Conservation (phyloP, 2,888 invertebrate species). For the Synanthedon myopaeformis region DNA sequence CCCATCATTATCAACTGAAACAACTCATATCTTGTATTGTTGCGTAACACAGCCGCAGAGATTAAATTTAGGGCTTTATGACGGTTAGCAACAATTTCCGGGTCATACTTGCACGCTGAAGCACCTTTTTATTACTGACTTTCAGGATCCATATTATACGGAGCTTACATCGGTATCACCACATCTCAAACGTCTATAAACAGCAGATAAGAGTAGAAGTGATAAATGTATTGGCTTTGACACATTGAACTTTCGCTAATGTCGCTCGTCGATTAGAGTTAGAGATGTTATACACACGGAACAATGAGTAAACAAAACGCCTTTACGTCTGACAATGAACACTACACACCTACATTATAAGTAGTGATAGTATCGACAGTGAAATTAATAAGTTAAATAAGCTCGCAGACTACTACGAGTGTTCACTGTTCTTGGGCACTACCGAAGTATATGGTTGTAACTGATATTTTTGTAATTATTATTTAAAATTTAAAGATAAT, state of each 20-base stretch:
- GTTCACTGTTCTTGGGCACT: background rate
- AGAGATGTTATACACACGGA: constrained; percentile 8
- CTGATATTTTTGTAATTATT: constrained; percentile 1
- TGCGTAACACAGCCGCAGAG: too few relatives aligned
- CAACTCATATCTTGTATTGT: too few relatives aligned
- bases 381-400: constrained; percentile 27
- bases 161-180: too few relatives aligned
- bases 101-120: too few relatives aligned
- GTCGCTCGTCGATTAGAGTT: constrained; percentile 4
- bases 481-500: too few relatives aligned
- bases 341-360: constrained; percentile 10
- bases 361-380: constrained; percentile 27
- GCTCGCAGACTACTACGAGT: constrained; percentile 8
- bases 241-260: constrained; percentile 26
- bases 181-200: constrained; percentile 5
- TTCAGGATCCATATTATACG: too few relatives aligned
- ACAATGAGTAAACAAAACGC: background rate
- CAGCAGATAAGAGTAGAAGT: constrained; percentile 13
- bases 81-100: too few relatives aligned
- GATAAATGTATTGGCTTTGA: constrained; percentile 21
- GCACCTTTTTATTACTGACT: too few relatives aligned
- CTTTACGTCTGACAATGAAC: constrained; percentile 10
- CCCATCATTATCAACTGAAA: too few relatives aligned
- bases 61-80: too few relatives aligned
- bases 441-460: constrained; percentile 3